Base-by-base conservation (phyloP, 2,113 vertebrate genomes). In the Acanthochromis polyacanthus region DNA sequence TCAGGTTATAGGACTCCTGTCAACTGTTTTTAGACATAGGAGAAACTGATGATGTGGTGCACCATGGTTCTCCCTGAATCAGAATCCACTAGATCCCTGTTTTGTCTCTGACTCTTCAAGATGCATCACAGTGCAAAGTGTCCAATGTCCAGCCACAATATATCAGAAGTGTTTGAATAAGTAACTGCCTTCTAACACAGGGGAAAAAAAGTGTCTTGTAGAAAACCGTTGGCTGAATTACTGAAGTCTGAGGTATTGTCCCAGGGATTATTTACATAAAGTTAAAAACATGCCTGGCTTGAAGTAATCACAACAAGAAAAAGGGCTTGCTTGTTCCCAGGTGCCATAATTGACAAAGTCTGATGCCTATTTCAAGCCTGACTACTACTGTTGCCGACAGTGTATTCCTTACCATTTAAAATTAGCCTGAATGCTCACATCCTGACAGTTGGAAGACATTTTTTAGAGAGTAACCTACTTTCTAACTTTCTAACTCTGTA, bases 401-500 rank as follows among this genome's bases (percentile, higher is more conserved):
- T 9, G 32, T 48, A 10, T 62, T 43, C 62, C 10, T 46, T 40
- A n/a, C 23, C 17, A 12, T 67, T 76, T 75, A 57, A 48, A 57
- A 75, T 62, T n/a, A 51, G 23, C 22, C 59, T 65, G 11, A 58
- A 57, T 20, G 57, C 7, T 71, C 25, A 65, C 10, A 38, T 10
- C 7, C 3, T 78, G 45, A 64, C 19, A 51, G 63, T 63, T 43
- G 28, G 32, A 50, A 15, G 25, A 57, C 8, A 32, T 55, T 80
- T 73, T 67, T n/a, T 10, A 55, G 48, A 56, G 5, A 45, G 20
- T 56, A 19, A 36, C 32, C 32, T 36, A 71, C 16, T 43, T 58
- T 36, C 48, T 30, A 58, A 67, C 43, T 63, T 52, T 40, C n/a
- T 48, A 51, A 25, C 56, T 61, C 5, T 70, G 32, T 59, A 30